These are phyloP conservation scores for Tubulanus polymorphus DNA, from an alignment of 2,888 invertebrate genomes.

Conservation along the genomic window DNA sequence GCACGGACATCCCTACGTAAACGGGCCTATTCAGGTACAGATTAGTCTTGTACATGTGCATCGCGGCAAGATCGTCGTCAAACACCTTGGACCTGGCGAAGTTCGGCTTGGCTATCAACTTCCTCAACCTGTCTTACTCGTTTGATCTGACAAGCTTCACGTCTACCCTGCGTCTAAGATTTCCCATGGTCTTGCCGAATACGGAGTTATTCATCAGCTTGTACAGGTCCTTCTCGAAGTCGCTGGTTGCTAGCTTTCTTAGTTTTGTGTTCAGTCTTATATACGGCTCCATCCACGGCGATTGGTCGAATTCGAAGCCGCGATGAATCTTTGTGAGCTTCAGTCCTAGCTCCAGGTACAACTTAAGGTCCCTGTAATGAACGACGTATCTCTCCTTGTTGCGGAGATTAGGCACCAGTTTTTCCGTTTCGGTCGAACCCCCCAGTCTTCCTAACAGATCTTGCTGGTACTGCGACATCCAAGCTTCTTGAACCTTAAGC, in stretches of 20 bases:
- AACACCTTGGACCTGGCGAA: conserved; percentile 31
- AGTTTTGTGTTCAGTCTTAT: conserved; percentile 34
- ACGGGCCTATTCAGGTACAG: conserved; percentile 48
- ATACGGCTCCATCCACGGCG: conserved; percentile 43
- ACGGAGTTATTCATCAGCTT: conserved; percentile 32
- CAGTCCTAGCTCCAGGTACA: conserved; percentile 30
- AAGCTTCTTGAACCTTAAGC: conserved; percentile 5
- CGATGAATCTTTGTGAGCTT: conserved; percentile 30
- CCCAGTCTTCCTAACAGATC: not conserved
- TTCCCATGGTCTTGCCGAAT: conserved; percentile 54
- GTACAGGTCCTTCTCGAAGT: conserved; percentile 39
- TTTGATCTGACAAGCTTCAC: conserved; percentile 28
- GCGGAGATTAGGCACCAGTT: conserved; percentile 25
- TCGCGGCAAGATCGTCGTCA: conserved; percentile 40
- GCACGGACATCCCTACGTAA: conserved; percentile 46
- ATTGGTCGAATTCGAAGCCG: conserved; percentile 35
- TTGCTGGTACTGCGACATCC: conserved; percentile 12
- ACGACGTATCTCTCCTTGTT: conserved; percentile 34
- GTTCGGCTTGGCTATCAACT: conserved; percentile 16
- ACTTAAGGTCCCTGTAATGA: conserved; percentile 43
- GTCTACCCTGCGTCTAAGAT: conserved; percentile 47
- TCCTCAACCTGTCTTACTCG: not conserved
- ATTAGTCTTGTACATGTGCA: conserved; percentile 33
- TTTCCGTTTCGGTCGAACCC: conserved; percentile 14
- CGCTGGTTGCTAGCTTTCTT: conserved; percentile 28